A percentile compares a stretch with the other conserved stretches of the same genome.
These are phyloP conservation scores for Amblyjoppa proteus DNA, from an alignment of 2,888 invertebrate genomes.

Conservation along the genomic window DNA sequence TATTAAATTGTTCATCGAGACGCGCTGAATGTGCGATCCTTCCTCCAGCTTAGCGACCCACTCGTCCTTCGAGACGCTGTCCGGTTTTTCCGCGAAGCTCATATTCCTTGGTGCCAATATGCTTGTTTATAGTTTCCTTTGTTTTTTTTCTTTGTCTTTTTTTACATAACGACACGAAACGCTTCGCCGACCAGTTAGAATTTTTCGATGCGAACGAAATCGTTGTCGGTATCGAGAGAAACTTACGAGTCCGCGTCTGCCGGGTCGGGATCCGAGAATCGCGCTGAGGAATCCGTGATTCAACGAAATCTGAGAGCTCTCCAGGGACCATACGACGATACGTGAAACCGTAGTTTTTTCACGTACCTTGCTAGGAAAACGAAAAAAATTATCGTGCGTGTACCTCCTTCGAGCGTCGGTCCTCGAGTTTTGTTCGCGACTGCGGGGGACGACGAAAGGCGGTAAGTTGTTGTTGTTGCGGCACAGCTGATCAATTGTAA, in stretches of 20 bases:
- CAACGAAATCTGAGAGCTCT: constrained; percentile 2
- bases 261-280: constrained; percentile 65
- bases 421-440: neutral
- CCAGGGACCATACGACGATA: constrained; percentile 59
- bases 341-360: constrained; percentile 43
- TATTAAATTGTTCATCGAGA: constrained; percentile 98
- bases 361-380: constrained; percentile 3
- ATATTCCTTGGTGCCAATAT: constrained; percentile 76
- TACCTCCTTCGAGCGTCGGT: neutral
- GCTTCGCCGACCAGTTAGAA: neutral
- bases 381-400: neutral
- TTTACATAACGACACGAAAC: neutral
- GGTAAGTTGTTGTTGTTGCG: neutral
- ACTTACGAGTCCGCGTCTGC: constrained; percentile 67
- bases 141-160: neutral
- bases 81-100: constrained; percentile 86
- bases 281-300: constrained; percentile 68
- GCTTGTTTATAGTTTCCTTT: neutral
- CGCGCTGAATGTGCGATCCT: constrained; percentile 92
- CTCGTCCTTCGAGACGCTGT: constrained; percentile 88
- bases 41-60: constrained; percentile 91
- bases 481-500: neutral
- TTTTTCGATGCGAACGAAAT: neutral
- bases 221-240: neutral
- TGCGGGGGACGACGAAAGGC: neutral